Conservation (phyloP, 2,797 vertebrate genomes). For the Enteromius mattozi region DNA sequence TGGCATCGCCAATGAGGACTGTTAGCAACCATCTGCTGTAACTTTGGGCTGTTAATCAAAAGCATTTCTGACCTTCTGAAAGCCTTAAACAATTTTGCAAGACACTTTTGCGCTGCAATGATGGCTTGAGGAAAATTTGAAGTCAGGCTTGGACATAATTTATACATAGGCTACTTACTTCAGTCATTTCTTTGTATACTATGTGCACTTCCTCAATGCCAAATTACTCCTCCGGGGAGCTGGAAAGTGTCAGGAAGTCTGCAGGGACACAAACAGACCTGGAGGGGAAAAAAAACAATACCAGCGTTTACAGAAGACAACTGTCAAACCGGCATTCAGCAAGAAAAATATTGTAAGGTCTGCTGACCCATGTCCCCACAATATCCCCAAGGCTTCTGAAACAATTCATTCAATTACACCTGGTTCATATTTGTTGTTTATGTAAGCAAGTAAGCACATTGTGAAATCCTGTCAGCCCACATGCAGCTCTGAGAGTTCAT, state of each 20-base stretch:
- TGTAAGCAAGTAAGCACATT: background rate
- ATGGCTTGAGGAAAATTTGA: background rate
- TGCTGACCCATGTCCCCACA: background rate
- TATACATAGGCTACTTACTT: constrained; percentile 68
- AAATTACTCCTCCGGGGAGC: constrained; percentile 70
- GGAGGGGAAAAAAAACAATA: background rate
- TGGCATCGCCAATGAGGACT: background rate
- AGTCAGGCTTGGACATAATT: background rate
- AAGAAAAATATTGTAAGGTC: constrained; percentile 5
- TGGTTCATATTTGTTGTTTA: background rate
- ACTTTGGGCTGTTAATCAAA: background rate
- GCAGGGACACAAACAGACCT: constrained; percentile 17
- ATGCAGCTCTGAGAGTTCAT: background rate
- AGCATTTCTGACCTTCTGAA: background rate
- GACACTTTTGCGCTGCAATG: background rate
- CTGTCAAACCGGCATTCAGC: background rate
- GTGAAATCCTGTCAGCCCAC: background rate
- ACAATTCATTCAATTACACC: background rate
- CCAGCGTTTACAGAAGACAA: constrained; percentile 4
- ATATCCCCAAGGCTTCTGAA: background rate
- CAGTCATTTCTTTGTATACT: constrained; percentile 76
- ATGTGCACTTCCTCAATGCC: constrained; percentile 61
- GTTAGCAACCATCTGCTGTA: constrained; percentile 7
- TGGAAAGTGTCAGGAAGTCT: constrained; percentile 53
- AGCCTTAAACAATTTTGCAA: background rate